Percentiles rank a stretch among this genome's conserved stretches.
Evolutionary conservation across 2,113 vertebrate species (phyloP).

Genomic region (Perca schrenkii): DNA sequence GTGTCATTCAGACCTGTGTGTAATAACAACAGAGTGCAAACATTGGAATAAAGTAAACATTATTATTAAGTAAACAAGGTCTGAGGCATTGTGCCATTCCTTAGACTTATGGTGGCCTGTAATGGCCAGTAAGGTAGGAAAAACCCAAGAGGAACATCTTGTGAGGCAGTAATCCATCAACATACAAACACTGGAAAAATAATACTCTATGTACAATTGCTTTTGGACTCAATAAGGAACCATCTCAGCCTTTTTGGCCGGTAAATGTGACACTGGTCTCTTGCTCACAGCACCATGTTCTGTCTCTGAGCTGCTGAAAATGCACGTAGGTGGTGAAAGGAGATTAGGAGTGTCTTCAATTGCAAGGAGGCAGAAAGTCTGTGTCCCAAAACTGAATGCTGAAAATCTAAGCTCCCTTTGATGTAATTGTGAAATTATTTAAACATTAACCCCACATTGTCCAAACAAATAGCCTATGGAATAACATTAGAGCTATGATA

Average conservation of each 20-base stretch:
- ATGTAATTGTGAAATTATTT: constrained; percentile 1
- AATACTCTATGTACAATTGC: not conserved
- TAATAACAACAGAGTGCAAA: no score
- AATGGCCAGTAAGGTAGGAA: not conserved
- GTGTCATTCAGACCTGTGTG: no score
- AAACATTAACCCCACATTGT: no score
- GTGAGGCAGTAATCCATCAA: not conserved
- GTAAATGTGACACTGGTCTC: not conserved
- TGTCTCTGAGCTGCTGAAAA: constrained; percentile 4
- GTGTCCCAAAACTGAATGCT: constrained; percentile 13
- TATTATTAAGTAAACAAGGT: not conserved
- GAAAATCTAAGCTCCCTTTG: not conserved
- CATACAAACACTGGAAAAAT: not conserved
- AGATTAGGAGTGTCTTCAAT: constrained; percentile 33
- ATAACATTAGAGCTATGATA: no score
- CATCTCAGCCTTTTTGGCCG: not conserved
- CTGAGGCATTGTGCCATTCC: not conserved
- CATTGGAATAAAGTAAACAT: no score
- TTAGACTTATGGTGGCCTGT: no score
- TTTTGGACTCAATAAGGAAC: not conserved
- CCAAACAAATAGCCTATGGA: no score
- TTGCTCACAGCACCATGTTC: not conserved
- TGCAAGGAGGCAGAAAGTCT: constrained; percentile 10
- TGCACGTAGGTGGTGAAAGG: constrained; percentile 29
- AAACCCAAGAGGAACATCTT: not conserved